Conservation (phyloP, 2,113 vertebrate genomes). For the Otis tarda region DNA sequence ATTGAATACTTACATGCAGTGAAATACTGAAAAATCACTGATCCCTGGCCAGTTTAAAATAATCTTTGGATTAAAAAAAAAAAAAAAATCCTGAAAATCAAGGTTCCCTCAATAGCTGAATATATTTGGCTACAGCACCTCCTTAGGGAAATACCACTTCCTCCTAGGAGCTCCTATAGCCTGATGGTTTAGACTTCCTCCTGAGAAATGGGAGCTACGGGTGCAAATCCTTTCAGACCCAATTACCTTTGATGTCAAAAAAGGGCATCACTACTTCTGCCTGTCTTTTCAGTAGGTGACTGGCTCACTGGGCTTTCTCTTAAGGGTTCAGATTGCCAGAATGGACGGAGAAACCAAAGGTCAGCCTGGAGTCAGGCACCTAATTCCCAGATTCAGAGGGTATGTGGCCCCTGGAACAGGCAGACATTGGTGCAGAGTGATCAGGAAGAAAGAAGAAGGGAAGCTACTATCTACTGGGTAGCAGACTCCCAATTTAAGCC, state of each 20-base stretch:
- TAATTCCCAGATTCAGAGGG: not conserved
- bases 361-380: not conserved
- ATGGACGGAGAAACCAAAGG: not conserved
- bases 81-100: not conserved
- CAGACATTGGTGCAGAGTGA: not conserved
- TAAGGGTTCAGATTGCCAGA: not conserved
- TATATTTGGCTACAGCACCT: not conserved
- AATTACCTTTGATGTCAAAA: not conserved
- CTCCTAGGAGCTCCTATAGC: not conserved
- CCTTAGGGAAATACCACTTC: not conserved
- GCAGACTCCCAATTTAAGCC: not conserved
- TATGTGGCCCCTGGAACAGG: not conserved
- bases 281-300: not conserved
- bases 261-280: not conserved
- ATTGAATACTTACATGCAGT: not conserved
- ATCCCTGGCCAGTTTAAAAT: not conserved
- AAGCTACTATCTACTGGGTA: not conserved
- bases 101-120: not conserved
- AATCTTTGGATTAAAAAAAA: not conserved
- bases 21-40: not conserved
- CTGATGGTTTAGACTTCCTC: not conserved
- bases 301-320: not conserved
- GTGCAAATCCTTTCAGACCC: not conserved
- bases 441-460: not conserved
- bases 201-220: not conserved